Conservation (phyloP, 2,888 invertebrate genomes). For the Drosophila gaucha region DNA sequence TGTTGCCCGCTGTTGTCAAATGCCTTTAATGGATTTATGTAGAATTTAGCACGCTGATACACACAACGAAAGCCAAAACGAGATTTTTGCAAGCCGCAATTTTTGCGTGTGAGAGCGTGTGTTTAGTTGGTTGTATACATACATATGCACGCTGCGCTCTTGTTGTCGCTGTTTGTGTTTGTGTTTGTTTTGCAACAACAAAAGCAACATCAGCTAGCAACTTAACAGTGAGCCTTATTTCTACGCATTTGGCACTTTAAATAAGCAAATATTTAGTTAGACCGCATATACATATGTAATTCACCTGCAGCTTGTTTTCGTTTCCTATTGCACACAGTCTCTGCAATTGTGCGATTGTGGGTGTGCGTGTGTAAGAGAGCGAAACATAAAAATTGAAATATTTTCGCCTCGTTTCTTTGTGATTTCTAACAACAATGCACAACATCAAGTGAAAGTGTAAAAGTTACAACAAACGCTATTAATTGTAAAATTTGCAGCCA, state of each 20-base stretch:
- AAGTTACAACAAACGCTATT: slow-evolving; percentile 36
- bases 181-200: slow-evolving; percentile 68
- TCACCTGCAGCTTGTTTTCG: slow-evolving; percentile 53
- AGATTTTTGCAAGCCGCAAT: slow-evolving; percentile 67
- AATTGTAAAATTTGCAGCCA: slow-evolving; percentile 27
- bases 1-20: slow-evolving; percentile 38
- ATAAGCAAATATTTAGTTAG: slow-evolving; percentile 45
- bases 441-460: slow-evolving; percentile 62
- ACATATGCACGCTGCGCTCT: slow-evolving; percentile 7
- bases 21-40: slow-evolving; percentile 50
- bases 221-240: slow-evolving; percentile 28
- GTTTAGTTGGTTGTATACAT: slow-evolving; percentile 25
- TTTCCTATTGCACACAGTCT: slow-evolving; percentile 12
- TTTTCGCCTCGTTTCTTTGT: slow-evolving; percentile 47
- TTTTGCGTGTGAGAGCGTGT: slow-evolving; percentile 32
- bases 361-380: slow-evolving; percentile 44
- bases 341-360: slow-evolving; percentile 15
- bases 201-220: slow-evolving; percentile 24
- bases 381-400: slow-evolving; percentile 62
- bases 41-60: slow-evolving; percentile 49
- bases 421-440: slow-evolving; percentile 57
- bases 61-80: slow-evolving; percentile 50
- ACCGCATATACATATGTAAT: slow-evolving; percentile 45
- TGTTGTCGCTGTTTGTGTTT: slow-evolving; percentile 21
- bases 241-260: slow-evolving; percentile 43